These are phyloP conservation scores for Dynastes tityus DNA, from an alignment of 2,888 invertebrate species.

Conservation along the genomic window DNA sequence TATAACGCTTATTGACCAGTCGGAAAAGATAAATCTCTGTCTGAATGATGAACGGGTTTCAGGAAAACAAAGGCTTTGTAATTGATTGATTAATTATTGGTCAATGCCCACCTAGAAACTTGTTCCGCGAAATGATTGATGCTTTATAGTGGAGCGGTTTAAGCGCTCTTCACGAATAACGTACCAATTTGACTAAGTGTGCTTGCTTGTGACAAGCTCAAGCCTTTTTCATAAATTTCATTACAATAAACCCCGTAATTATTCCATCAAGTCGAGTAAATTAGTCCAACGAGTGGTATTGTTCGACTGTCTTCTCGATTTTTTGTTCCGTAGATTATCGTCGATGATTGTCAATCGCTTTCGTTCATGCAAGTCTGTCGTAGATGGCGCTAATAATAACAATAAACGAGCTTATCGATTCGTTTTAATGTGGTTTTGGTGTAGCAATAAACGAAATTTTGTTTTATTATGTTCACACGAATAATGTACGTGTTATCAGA, in stretches of 20 bases:
- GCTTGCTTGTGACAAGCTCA: slow-evolving; percentile 47
- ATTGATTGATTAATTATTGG: slow-evolving; percentile 60
- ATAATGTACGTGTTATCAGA: too few relatives aligned
- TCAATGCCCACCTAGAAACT: slow-evolving; percentile 57
- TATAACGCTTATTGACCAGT: slow-evolving; percentile 45
- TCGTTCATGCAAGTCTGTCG: neutral
- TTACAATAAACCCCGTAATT: slow-evolving; percentile 45
- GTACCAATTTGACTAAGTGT: slow-evolving; percentile 51
- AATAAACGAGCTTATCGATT: slow-evolving; percentile 1
- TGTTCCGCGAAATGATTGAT: slow-evolving; percentile 58
- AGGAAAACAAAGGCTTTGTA: slow-evolving; percentile 59
- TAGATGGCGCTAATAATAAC: neutral
- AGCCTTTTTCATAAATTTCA: slow-evolving; percentile 47
- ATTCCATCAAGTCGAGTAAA: slow-evolving; percentile 41
- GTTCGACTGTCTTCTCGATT: neutral
- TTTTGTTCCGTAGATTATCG: neutral
- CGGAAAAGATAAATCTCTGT: slow-evolving; percentile 56
- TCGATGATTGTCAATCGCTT: slow-evolving; percentile 1
- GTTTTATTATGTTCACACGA: too few relatives aligned
- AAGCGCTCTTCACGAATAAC: slow-evolving; percentile 47
- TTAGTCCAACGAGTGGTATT: slow-evolving; percentile 19
- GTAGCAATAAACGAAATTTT: slow-evolving; percentile 16
- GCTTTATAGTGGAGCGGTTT: slow-evolving; percentile 41
- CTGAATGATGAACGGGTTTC: slow-evolving; percentile 57
- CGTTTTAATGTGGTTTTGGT: slow-evolving; percentile 10